Evolutionary conservation across 2,113 vertebrate species (phyloP), one percentile per base, ranked within the genome.

Genomic region (Datnioides undecimradiatus): DNA sequence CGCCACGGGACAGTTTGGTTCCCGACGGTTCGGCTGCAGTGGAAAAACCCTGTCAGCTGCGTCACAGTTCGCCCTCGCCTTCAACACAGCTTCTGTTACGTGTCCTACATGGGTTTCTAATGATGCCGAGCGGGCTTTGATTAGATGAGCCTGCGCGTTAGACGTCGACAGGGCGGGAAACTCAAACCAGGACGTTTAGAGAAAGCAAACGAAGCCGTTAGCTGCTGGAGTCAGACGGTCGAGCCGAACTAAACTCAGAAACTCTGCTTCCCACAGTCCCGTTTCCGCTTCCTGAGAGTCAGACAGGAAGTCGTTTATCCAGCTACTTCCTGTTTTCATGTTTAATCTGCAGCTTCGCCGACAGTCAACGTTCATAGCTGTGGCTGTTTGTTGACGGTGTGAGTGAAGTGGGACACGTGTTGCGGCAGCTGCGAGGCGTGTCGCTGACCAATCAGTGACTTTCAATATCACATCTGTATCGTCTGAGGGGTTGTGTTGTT

Each of bases 81-180:
- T 25, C 21, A 33, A 57, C 45, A 57, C 68, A 40, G 10, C 48
- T 5, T 52, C 36, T 59, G 70, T 81, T 86, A 78, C 52, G n/a
- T n/a, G n/a, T 68, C 25, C 70, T 74, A 73, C 48, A 55, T 73
- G 74, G 33, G 38, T 23, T 43, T 57, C 57, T 71, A 57, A 62
- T 5, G 0, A 2, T 23, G 45, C 57, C 36, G 58, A n/a, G n/a
- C 62, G 71, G 25, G 6, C 27, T 76, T 72, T 2, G 36, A 64
- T 13, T 52, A 14, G 55, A 80, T 83, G 46, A 65, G 25, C 67
- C 29, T 34, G 84, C 83, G 68, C 9, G 79, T 86, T 73, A 71
- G 75, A 85, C n/a, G 71, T 59, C 48, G 27, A 36, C 80, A 76
- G 80, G 83, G 84, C 36, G 46, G 80, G 70, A 82, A 86, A 87